A percentile compares a stretch with the other conserved stretches of the same genome.
phyloP scores from a whole-genome alignment of 2,113 vertebrate species.

The Chitala chitala region DNA sequence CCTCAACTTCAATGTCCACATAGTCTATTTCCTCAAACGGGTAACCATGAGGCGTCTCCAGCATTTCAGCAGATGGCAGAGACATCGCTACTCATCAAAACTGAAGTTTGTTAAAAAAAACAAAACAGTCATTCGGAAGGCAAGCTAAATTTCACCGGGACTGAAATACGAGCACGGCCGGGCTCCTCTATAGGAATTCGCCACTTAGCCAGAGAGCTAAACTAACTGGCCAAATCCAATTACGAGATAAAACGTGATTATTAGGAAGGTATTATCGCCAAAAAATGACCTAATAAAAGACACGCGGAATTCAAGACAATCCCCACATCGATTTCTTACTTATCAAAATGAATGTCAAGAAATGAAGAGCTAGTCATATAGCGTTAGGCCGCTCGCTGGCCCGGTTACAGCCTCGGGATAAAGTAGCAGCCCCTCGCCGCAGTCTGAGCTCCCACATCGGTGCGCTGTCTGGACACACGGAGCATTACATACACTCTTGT shows the following conservation, averaged over 20 bases:
- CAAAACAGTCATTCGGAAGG: not conserved
- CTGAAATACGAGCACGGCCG: not conserved
- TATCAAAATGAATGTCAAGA: not conserved
- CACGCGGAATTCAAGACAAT: no score
- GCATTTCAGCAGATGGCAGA: constrained; percentile 78
- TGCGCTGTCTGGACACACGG: constrained; percentile 44
- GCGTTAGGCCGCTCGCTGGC: constrained; percentile 30
- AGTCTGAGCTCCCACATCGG: constrained; percentile 44
- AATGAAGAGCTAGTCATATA: constrained; percentile 14
- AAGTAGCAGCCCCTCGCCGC: constrained; percentile 47
- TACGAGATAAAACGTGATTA: not conserved
- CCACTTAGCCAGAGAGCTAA: not conserved
- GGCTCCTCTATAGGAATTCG: not conserved
- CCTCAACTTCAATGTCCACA: constrained; percentile 91
- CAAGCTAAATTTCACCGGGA: not conserved
- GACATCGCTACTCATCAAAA: constrained; percentile 66
- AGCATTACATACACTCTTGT: no score
- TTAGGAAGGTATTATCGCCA: not conserved
- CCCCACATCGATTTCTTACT: not conserved
- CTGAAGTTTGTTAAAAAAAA: not conserved
- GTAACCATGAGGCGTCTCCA: constrained; percentile 86
- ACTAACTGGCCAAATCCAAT: not conserved
- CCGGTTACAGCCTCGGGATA: constrained; percentile 35
- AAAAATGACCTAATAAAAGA: not conserved
- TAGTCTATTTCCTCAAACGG: constrained; percentile 96